phyloP scores from a whole-genome alignment of 2,113 vertebrate genomes.

The Scytalopus superciliaris region DNA sequence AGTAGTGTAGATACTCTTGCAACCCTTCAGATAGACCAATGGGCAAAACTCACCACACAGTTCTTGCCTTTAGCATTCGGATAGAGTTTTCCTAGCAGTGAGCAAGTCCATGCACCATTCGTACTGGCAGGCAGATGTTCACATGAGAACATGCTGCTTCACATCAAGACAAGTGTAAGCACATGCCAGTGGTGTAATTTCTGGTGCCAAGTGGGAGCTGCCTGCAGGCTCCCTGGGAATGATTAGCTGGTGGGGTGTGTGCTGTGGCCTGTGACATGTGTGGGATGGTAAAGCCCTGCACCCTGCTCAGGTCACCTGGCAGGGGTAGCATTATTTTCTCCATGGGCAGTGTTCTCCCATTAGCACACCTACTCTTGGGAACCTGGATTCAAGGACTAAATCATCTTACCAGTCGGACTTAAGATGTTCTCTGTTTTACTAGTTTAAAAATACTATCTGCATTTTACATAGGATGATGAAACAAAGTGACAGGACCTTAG shows the following conservation, averaged over 20 bases:
- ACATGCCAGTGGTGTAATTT: background rate
- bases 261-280: background rate
- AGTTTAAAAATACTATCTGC: background rate
- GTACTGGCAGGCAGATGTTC: background rate
- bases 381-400: background rate
- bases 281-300: accelerated
- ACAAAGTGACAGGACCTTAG: background rate
- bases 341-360: accelerated
- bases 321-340: accelerated
- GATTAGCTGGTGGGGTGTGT: background rate
- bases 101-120: background rate
- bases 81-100: background rate
- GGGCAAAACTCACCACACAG: background rate
- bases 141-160: background rate
- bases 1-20: background rate
- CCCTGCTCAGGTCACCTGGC: accelerated
- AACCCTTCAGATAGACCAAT: background rate
- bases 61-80: accelerated
- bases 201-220: background rate
- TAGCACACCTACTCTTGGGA: background rate
- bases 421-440: background rate
- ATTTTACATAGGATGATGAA: background rate
- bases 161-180: background rate
- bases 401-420: background rate
- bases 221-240: background rate